Conservation (phyloP, 2,888 invertebrate genomes). For the Noctua comes region DNA sequence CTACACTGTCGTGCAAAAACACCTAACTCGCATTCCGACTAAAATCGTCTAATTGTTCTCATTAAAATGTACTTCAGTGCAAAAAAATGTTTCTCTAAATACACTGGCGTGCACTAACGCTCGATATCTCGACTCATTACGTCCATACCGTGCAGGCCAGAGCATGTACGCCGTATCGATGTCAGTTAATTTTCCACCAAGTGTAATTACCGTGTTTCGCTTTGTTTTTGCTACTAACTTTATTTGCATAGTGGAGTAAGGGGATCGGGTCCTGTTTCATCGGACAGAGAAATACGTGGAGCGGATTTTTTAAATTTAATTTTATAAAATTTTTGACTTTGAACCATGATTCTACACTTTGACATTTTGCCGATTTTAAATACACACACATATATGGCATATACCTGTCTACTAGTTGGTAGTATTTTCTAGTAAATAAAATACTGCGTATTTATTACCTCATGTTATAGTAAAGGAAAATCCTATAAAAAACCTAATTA, state of each 20-base stretch:
- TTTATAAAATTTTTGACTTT: not conserved
- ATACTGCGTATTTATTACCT: not conserved
- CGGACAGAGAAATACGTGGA: constrained; percentile 71
- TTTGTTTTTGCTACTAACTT: constrained; percentile 90
- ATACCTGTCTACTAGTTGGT: not conserved
- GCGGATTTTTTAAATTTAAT: constrained; percentile 48
- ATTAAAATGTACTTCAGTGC: constrained; percentile 55
- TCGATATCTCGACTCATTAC: constrained; percentile 86
- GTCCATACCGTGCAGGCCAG: constrained; percentile 76
- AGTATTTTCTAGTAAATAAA: not conserved
- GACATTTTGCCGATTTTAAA: not conserved
- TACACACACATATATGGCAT: too few species aligned
- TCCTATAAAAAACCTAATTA: constrained; percentile 20
- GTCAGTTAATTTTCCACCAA: constrained; percentile 89
- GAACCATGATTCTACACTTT: not conserved
- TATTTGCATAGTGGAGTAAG: constrained; percentile 88
- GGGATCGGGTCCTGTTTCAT: constrained; percentile 77
- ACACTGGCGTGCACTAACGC: constrained; percentile 81
- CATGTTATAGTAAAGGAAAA: constrained; percentile 9
- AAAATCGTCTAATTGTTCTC: constrained; percentile 59
- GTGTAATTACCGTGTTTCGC: constrained; percentile 89
- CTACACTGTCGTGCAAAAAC: constrained; percentile 31
- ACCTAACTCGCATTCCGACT: constrained; percentile 33
- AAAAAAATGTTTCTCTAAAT: constrained; percentile 67
- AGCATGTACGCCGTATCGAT: constrained; percentile 86